Evolutionary conservation across 2,888 invertebrate genomes (phyloP).

Genomic region (Leucophenga maculata): DNA sequence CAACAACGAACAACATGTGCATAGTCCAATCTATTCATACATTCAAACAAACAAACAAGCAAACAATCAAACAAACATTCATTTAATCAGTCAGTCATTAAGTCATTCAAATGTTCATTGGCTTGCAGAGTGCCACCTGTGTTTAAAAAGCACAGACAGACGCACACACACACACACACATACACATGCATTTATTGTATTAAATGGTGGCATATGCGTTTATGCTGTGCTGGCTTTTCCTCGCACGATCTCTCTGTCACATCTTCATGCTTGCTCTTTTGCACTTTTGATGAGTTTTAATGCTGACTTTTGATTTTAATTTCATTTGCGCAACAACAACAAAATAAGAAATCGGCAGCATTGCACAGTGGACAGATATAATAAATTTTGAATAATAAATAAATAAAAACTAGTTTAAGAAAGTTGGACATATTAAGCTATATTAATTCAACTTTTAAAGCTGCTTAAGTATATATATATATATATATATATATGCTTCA

Average conservation of each 20-base stretch:
- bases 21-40: constrained; percentile 9
- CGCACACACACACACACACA: background rate
- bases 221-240: constrained; percentile 1
- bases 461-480: too few species aligned
- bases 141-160: background rate
- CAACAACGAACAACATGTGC: constrained; percentile 19
- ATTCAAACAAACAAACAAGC: too few species aligned
- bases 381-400: too few species aligned
- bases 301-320: constrained; percentile 6
- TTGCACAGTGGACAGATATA: background rate
- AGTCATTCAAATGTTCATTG: constrained; percentile 2
- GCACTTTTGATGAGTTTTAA: too few species aligned
- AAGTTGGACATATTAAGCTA: too few species aligned
- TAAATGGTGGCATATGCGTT: constrained; percentile 29
- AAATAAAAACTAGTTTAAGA: too few species aligned
- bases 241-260: too few species aligned
- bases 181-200: background rate
- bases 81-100: background rate
- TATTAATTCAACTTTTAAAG: too few species aligned
- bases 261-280: too few species aligned
- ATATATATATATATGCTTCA: too few species aligned
- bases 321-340: constrained; percentile 12
- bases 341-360: constrained; percentile 22
- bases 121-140: constrained; percentile 23
- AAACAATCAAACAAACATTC: too few species aligned